phyloP scores from a whole-genome alignment of 2,888 invertebrate species.

The Herminia tarsipennalis region DNA sequence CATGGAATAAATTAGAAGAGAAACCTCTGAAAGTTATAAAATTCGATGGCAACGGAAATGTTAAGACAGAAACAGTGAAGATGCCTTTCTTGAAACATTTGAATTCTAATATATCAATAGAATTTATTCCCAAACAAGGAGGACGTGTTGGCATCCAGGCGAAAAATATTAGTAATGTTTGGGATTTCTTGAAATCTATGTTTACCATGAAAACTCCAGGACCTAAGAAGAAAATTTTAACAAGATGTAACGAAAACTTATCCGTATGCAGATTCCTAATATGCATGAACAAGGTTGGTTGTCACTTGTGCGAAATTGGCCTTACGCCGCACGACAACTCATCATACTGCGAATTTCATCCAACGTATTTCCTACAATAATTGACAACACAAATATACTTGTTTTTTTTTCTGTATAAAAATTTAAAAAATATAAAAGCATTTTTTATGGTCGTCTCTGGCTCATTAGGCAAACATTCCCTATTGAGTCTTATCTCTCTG shows the following conservation, averaged over 20 bases:
- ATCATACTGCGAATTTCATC: conserved; percentile 51
- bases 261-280: conserved; percentile 61
- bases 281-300: conserved; percentile 55
- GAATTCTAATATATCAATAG: conserved; percentile 27
- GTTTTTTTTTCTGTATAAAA: not conserved
- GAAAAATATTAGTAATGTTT: no score
- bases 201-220: not conserved
- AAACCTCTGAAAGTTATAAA: conserved; percentile 51
- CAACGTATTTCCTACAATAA: conserved; percentile 44
- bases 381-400: not conserved
- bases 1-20: conserved; percentile 56
- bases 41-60: conserved; percentile 53
- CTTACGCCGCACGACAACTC: conserved; percentile 28
- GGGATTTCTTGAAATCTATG: not conserved
- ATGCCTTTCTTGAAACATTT: conserved; percentile 34
- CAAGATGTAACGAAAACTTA: conserved; percentile 50
- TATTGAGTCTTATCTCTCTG: conserved; percentile 67
- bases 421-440: conserved; percentile 45
- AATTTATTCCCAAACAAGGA: no score
- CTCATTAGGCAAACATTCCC: conserved; percentile 83
- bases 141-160: no score
- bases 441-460: conserved; percentile 59
- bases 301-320: conserved; percentile 62
- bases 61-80: conserved; percentile 33
- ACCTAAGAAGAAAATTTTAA: conserved; percentile 52